Evolutionary conservation across 2,797 vertebrate species (phyloP).

Genomic region (Sebastes taczanowskii): DNA sequence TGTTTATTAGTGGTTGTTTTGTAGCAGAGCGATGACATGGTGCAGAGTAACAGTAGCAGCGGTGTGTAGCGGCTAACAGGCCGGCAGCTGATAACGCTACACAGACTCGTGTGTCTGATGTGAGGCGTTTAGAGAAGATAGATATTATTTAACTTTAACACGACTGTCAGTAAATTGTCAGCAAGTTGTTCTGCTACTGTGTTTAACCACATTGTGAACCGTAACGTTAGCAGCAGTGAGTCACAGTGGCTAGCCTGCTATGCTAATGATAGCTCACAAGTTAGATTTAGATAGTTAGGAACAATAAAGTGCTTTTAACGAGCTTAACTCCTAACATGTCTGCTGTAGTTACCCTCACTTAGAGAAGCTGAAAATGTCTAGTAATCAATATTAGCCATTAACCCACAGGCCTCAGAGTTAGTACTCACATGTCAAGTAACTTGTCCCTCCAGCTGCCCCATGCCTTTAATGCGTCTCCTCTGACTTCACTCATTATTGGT

Average conservation of each 20-base stretch:
- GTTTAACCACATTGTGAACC: fast-evolving
- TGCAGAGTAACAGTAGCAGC: background rate
- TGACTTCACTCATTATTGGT: too few species aligned
- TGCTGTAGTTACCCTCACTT: fast-evolving
- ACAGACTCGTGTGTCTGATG: fast-evolving
- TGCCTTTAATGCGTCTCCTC: too few species aligned
- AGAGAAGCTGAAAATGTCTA: background rate
- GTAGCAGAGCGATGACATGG: slow-evolving; percentile 52
- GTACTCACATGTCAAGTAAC: background rate
- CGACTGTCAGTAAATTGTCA: fast-evolving
- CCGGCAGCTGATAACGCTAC: background rate
- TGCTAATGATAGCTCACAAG: background rate
- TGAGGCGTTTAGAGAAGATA: fast-evolving
- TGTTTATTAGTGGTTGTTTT: background rate
- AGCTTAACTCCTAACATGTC: fast-evolving
- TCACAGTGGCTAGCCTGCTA: background rate
- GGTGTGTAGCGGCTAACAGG: slow-evolving; percentile 24
- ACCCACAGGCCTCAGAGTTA: background rate
- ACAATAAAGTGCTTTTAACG: fast-evolving
- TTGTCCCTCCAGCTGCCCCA: too few species aligned
- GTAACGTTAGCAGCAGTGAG: background rate
- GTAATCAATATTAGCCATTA: fast-evolving
- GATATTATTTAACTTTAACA: fast-evolving
- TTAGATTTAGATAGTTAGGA: too few species aligned
- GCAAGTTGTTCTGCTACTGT: fast-evolving